Evolutionary conservation across 2,888 invertebrate genomes (phyloP).

Genomic region (Phymatocera aterrima): DNA sequence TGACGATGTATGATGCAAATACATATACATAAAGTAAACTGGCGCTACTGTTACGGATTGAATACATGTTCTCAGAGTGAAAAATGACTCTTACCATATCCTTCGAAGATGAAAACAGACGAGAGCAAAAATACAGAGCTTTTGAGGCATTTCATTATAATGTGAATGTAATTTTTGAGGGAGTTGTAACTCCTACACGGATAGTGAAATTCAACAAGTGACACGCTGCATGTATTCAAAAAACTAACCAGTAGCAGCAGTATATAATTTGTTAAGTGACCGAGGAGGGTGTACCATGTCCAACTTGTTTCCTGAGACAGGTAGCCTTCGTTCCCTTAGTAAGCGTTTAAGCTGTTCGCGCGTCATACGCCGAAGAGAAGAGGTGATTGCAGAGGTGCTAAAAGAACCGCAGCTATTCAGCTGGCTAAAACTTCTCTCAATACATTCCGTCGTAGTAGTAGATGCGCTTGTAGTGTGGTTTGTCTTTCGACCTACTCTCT

Average conservation of each 20-base stretch:
- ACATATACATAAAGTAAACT: constrained; percentile 16
- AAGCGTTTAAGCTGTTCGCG: constrained; percentile 67
- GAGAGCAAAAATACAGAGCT: not conserved
- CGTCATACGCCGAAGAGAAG: constrained; percentile 64
- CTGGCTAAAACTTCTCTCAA: constrained; percentile 59
- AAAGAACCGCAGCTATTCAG: constrained; percentile 58
- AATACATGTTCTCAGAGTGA: not conserved
- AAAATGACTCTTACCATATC: not conserved
- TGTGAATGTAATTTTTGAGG: not conserved
- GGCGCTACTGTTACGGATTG: constrained; percentile 10
- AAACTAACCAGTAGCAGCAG: constrained; percentile 24
- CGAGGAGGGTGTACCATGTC: constrained; percentile 63
- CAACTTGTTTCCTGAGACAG: constrained; percentile 65
- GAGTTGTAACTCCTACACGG: not conserved
- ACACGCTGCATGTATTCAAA: constrained; percentile 1
- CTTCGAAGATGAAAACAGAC: not conserved
- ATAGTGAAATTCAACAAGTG: not conserved
- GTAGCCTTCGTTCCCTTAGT: constrained; percentile 67
- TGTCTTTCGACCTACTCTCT: constrained; percentile 65
- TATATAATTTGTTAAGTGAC: constrained; percentile 5
- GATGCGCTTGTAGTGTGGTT: constrained; percentile 60
- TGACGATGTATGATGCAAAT: constrained; percentile 11
- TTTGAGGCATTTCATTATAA: not conserved
- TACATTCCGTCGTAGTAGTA: constrained; percentile 61
- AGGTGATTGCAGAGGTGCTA: constrained; percentile 59